A percentile compares a stretch with the other conserved stretches of the same genome.
These are phyloP conservation scores for Copsychus sechellarum DNA, from an alignment of 2,113 vertebrate genomes.

Conservation along the genomic window DNA sequence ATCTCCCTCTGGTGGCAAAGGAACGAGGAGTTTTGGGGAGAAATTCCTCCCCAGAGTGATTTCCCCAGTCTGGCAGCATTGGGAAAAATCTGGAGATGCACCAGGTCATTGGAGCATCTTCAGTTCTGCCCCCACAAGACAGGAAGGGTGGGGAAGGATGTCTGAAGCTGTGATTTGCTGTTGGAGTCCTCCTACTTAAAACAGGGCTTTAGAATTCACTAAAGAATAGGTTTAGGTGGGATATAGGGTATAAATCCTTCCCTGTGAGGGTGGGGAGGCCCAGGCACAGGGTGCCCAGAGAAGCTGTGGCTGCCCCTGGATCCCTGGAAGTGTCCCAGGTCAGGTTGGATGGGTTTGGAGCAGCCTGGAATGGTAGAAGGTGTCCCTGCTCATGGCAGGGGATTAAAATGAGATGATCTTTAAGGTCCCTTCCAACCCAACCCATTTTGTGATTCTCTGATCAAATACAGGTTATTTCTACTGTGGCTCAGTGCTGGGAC, in stretches of 20 bases:
- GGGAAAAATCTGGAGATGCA: not conserved
- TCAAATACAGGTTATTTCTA: not conserved
- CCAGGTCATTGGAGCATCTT: not conserved
- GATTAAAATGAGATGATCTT: not conserved
- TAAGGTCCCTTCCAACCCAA: not conserved
- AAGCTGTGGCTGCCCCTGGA: not conserved
- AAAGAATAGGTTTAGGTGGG: not conserved
- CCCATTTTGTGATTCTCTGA: not conserved
- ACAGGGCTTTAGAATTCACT: not conserved
- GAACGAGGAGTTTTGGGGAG: not conserved
- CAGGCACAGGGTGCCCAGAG: not conserved
- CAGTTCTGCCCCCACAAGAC: accelerated
- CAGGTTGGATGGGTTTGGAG: accelerated
- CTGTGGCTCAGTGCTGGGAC: not conserved
- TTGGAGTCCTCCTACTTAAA: not conserved
- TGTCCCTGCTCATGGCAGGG: not conserved
- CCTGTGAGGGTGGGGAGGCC: not conserved
- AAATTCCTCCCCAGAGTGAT: accelerated
- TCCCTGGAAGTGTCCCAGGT: not conserved
- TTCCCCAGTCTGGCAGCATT: accelerated
- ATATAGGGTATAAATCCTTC: not conserved
- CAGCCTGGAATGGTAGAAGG: accelerated
- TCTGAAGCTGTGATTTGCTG: not conserved
- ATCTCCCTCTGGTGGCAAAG: constrained; percentile 56
- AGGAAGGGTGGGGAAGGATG: not conserved